Percentiles rank a stretch among this genome's conserved stretches.
Conservation (phyloP, 2,113 vertebrate genomes). For the Coturnix japonica region DNA sequence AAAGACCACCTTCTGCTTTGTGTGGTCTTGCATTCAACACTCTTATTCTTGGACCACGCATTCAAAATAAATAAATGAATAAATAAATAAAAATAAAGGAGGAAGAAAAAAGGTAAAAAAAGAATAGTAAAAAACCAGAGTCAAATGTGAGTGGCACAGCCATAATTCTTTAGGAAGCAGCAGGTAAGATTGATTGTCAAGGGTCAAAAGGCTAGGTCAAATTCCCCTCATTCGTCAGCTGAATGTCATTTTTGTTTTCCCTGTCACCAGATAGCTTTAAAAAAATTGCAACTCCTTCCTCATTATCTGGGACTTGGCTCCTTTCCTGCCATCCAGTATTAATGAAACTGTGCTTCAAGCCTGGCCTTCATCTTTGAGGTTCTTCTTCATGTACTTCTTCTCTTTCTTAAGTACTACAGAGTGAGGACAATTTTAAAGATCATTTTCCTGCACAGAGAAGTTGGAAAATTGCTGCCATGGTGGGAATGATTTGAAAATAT, state of each 20-base stretch:
- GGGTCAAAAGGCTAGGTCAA: constrained; percentile 97
- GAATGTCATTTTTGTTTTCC: constrained; percentile 96
- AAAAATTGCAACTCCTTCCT: constrained; percentile 86
- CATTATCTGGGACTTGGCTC: constrained; percentile 84
- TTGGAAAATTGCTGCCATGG: constrained; percentile 53
- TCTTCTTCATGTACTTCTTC: constrained; percentile 71
- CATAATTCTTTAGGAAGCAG: constrained; percentile 89
- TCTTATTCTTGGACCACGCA: constrained; percentile 69
- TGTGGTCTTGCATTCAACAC: constrained; percentile 52
- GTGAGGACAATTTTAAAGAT: constrained; percentile 71
- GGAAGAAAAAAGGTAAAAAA: neutral
- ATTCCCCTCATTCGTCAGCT: constrained; percentile 89
- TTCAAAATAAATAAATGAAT: constrained; percentile 8
- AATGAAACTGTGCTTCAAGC: constrained; percentile 83
- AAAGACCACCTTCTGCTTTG: constrained; percentile 56
- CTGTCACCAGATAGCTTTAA: constrained; percentile 85
- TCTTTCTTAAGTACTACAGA: constrained; percentile 65
- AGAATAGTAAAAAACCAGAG: constrained; percentile 84
- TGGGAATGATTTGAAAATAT: constrained; percentile 70
- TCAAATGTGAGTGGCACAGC: constrained; percentile 86
- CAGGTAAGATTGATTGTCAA: constrained; percentile 94
- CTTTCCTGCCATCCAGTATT: constrained; percentile 87
- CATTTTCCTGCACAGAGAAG: constrained; percentile 45
- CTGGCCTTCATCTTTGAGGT: constrained; percentile 83
- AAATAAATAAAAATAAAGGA: neutral